phyloP scores from a whole-genome alignment of 2,888 invertebrate genomes.

The Amaurobius ferox region DNA sequence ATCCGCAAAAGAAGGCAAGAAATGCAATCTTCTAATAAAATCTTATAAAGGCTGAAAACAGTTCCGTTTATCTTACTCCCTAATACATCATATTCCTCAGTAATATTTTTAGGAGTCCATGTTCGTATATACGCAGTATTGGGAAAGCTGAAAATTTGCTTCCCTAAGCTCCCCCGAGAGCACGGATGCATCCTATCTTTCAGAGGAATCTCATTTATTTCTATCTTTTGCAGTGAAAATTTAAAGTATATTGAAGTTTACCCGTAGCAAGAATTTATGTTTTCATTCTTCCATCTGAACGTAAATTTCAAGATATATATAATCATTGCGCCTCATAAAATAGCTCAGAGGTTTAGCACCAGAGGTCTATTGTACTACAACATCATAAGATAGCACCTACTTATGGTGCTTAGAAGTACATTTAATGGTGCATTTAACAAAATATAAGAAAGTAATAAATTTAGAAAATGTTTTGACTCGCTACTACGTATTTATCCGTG shows the following conservation, averaged over 20 bases:
- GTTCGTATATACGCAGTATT: constrained; percentile 56
- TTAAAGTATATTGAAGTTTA: not conserved
- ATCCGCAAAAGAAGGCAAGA: constrained; percentile 21
- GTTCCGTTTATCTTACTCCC: constrained; percentile 42
- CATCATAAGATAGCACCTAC: no score
- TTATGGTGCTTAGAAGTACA: no score
- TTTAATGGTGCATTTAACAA: no score
- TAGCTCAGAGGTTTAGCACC: not conserved
- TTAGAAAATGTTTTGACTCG: no score
- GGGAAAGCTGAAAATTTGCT: constrained; percentile 48
- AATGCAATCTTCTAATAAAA: constrained; percentile 32
- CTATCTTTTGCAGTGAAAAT: not conserved
- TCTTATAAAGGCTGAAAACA: constrained; percentile 28
- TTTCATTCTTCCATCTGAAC: not conserved
- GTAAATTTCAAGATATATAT: not conserved
- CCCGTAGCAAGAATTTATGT: not conserved
- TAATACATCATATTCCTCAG: constrained; percentile 56
- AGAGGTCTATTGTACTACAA: no score
- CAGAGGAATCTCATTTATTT: constrained; percentile 47
- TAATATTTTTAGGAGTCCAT: constrained; percentile 56
- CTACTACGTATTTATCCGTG: no score
- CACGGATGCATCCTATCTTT: constrained; percentile 61
- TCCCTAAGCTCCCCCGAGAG: constrained; percentile 51
- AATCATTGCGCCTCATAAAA: no score
- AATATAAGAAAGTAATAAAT: no score